phyloP scores from a whole-genome alignment of 2,888 invertebrate genomes.

The Agriotes lineatus region DNA sequence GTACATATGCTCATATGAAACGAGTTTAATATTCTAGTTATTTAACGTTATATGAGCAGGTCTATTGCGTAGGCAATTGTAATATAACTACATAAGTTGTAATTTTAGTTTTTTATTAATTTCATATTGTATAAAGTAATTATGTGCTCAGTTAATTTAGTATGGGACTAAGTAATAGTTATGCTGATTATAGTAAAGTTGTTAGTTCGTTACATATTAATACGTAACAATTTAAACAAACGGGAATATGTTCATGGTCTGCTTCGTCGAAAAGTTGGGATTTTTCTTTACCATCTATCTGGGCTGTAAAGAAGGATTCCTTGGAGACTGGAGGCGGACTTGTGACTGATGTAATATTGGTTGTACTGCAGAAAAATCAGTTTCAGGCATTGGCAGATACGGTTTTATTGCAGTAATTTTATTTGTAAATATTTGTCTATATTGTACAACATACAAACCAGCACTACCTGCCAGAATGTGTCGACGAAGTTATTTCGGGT shows the following conservation, averaged over 20 bases:
- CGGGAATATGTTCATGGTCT: background rate
- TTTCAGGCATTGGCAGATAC: constrained; percentile 4
- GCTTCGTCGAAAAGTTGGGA: background rate
- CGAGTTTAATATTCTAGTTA: constrained; percentile 27
- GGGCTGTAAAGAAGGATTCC: background rate
- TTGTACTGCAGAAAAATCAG: constrained; percentile 20
- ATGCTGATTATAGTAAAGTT: constrained; percentile 20
- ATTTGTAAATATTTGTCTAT: constrained; percentile 20
- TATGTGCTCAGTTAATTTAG: constrained; percentile 35
- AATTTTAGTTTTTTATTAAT: constrained; percentile 28
- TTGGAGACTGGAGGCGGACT: background rate
- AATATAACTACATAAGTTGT: constrained; percentile 34
- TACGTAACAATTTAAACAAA: constrained; percentile 16
- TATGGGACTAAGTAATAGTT: constrained; percentile 33
- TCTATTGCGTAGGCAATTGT: constrained; percentile 38
- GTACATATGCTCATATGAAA: constrained; percentile 33
- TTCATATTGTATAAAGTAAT: constrained; percentile 36
- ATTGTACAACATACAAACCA: constrained; percentile 9
- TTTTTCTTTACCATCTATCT: background rate
- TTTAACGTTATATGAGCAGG: constrained; percentile 27
- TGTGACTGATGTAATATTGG: background rate
- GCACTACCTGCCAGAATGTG: constrained; percentile 11
- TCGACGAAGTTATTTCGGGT: background rate
- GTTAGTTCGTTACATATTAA: constrained; percentile 30
- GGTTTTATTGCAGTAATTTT: background rate